Evolutionary conservation across 2,113 vertebrate genomes (phyloP).

Genomic region (Scomber colias): DNA sequence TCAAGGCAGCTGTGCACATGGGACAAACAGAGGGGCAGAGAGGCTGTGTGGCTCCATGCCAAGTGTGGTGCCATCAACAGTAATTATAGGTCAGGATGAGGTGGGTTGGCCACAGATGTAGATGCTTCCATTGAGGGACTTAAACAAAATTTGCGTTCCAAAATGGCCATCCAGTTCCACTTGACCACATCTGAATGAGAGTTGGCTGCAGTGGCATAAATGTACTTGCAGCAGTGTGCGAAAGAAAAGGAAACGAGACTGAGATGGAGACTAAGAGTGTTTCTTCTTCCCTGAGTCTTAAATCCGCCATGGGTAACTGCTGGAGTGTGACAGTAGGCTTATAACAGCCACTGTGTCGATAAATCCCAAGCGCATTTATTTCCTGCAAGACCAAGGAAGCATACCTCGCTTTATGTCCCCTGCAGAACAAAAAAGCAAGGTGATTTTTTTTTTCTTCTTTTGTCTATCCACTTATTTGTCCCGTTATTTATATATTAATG

Average conservation of each 20-base stretch:
- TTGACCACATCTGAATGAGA: conserved; percentile 41
- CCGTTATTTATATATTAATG: conserved; percentile 71
- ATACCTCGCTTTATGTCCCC: conserved; percentile 61
- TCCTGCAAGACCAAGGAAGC: conserved; percentile 70
- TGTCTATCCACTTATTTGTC: conserved; percentile 51
- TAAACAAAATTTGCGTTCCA: background rate
- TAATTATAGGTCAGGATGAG: conserved; percentile 46
- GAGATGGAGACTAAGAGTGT: conserved; percentile 71
- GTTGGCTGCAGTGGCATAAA: conserved; percentile 39
- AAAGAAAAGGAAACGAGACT: conserved; percentile 60
- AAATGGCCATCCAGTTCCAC: conserved; percentile 46
- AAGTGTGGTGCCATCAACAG: conserved; percentile 26
- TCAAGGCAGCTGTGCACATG: conserved; percentile 52
- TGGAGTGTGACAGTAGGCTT: conserved; percentile 82
- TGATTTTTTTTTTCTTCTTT: conserved; percentile 44
- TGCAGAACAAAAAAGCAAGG: conserved; percentile 54
- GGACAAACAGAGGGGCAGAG: conserved; percentile 38
- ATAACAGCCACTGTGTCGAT: conserved; percentile 80
- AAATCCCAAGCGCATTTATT: conserved; percentile 81
- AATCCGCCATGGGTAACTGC: conserved; percentile 75
- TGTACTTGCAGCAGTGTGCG: conserved; percentile 30
- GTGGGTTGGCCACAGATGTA: background rate
- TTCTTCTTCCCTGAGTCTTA: conserved; percentile 72
- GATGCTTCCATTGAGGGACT: conserved; percentile 22
- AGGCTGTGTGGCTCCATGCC: conserved; percentile 25